phyloP scores from a whole-genome alignment of 2,888 invertebrate genomes.

The Eucriotettix oculatus region DNA sequence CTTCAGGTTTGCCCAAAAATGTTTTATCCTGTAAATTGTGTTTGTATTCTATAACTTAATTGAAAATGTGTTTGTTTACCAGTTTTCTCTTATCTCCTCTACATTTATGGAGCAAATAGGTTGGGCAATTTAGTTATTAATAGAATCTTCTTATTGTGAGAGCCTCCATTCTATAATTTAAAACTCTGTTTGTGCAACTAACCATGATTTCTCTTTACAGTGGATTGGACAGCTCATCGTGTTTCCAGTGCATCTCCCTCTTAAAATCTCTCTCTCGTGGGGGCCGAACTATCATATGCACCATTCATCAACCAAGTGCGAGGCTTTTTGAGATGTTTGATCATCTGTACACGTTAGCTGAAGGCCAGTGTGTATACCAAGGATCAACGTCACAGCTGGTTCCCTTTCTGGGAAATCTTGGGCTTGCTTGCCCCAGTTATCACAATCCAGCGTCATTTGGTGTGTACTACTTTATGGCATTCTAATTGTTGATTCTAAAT shows the following conservation, averaged over 20 bases:
- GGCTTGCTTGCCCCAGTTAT: conserved; percentile 84
- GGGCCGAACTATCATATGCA: conserved; percentile 87
- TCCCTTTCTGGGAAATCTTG: conserved; percentile 60
- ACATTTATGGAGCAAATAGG: too few species aligned
- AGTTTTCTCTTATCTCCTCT: too few species aligned
- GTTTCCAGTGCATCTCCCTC: conserved; percentile 83
- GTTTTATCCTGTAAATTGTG: too few species aligned
- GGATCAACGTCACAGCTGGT: conserved; percentile 75
- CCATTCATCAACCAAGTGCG: conserved; percentile 93
- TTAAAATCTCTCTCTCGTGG: conserved; percentile 77
- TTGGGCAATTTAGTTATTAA: too few species aligned
- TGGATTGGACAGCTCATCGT: conserved; percentile 87
- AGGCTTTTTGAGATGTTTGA: conserved; percentile 94
- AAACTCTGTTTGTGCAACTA: too few species aligned
- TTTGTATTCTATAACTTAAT: too few species aligned
- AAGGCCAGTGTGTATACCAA: conserved; percentile 89
- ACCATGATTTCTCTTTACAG: conserved; percentile 28
- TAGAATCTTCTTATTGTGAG: too few species aligned
- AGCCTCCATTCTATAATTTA: too few species aligned
- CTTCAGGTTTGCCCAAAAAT: too few species aligned
- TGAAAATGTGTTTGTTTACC: too few species aligned
- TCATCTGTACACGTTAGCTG: conserved; percentile 81
- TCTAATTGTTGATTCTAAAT: background rate
- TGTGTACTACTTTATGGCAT: conserved; percentile 20
- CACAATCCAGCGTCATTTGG: conserved; percentile 94